Evolutionary conservation across 2,113 vertebrate species (phyloP), one percentile per base, ranked within the genome.

Genomic region (Forbesichthys papilliferus): DNA sequence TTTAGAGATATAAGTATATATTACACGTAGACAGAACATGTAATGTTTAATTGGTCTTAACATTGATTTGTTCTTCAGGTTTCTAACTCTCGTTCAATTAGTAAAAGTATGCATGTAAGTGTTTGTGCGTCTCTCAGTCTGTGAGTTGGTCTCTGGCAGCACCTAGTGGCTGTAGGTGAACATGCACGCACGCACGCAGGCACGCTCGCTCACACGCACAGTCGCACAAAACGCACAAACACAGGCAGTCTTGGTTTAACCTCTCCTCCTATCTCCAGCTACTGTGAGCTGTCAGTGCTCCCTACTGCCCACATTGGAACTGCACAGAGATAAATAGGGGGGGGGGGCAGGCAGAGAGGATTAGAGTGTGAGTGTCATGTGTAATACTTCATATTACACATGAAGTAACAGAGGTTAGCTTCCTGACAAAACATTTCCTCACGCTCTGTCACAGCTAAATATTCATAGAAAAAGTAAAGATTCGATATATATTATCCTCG

Each of bases 131-230:
- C 20, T 20, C 20, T 20, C 58, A 51, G 71, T 20, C 73, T 89
- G 88, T 93, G 79, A 92, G 92, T 78, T 92, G 96, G 92, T 96
- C 96, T 97, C 93, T 96, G 90, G 89, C 95, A 94, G 94, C 98
- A 97, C 95, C 96, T 94, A 94, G 96, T 98, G 97, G 96, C 89
- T 80, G 89, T 84, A 94, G 91, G 86, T 86, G 90, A 90, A 83
- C 57, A 86, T 89, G 80, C 53, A 64, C 84, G 66, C 59, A 55
- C 62, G 42, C 58, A 63, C 47, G 71, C 60, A 58, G 56, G n/a
- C 57, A 9, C 49, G 47, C 11, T 4, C 11, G 11, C 11, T 1
- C 11, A 53, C 51, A 42, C 61, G 67, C 55, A 59, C 64, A 52
- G 48, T 42, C 52, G 49, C 69, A 51, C 55, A 48, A 27, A 13